Base-by-base conservation (phyloP, 2,113 vertebrate genomes). In the Sula dactylatra region DNA sequence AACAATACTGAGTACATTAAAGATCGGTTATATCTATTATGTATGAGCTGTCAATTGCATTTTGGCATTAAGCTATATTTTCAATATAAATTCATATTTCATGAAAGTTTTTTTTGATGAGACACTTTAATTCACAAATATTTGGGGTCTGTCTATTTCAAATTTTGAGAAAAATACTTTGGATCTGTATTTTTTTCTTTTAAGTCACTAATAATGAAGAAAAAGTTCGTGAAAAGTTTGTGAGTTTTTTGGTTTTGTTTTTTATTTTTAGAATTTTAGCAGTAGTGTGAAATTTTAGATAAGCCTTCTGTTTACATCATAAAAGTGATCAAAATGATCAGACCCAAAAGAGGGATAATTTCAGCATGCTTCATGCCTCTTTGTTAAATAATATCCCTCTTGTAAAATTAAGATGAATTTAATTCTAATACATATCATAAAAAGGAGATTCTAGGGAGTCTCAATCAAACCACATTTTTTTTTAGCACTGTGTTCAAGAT, bases 401-500 rank as follows among this genome's bases (percentile, higher is more conserved):
- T 64, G 86, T 77, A 94, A 91, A 94, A 94, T 93, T 88, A 88
- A 93, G 58, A 20, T 91, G 50, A 95, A 77, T 86, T 88, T 92
- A 88, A 66, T 69, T 95, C 70, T 85, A 77, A 86, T 77, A 94
- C 79, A 84, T 73, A 90, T 88, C 82, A 93, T 93, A 92, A 90
- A 96, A 91, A 92, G 36, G 66, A 90, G 76, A 80, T 97, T 90
- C 73, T 83, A 70, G 82, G 90, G 88, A 96, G 85, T 73, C 49
- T 91, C 78, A 82, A 82, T 79, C 66, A 96, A 93, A 88, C 26
- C 36, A 77, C 11, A 64, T 88, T 79, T 88, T 94, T 62, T 77
- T 96, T 93, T 83, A 95, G 45, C 66, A 86, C 66, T 88, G 31
- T 94, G 74, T 94, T 96, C 88, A 93, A 95, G 93, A 93, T 86